phyloP scores from a whole-genome alignment of 2,113 vertebrate species.

The Galemys pyrenaicus region DNA sequence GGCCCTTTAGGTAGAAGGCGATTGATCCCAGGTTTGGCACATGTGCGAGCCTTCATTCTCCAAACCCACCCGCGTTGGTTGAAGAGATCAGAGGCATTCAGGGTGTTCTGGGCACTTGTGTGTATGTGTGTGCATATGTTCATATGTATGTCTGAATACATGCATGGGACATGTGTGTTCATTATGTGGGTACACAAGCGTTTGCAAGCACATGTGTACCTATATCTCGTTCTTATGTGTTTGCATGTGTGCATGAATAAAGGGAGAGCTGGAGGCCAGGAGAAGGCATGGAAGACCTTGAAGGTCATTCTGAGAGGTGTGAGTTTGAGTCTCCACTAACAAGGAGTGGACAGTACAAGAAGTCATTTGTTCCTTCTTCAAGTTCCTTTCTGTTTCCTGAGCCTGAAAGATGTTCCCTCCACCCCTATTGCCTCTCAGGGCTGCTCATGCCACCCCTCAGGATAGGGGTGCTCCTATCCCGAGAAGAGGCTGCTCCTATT shows the following conservation, averaged over 20 bases:
- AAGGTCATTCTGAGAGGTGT: not conserved
- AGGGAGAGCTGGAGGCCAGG: not conserved
- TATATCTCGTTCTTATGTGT: too few species aligned
- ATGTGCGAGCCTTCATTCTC: not conserved
- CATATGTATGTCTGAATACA: too few species aligned
- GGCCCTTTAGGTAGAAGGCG: not conserved
- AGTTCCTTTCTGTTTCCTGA: not conserved
- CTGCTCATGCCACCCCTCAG: not conserved
- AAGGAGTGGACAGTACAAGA: not conserved
- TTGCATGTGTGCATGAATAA: not conserved
- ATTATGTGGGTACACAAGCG: too few species aligned
- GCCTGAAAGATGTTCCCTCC: not conserved
- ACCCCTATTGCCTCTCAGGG: too few species aligned
- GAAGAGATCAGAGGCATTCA: not conserved
- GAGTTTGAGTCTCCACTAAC: not conserved
- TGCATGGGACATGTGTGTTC: too few species aligned
- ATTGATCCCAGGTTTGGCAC: not conserved
- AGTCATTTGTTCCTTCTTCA: not conserved
- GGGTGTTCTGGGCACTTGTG: not conserved
- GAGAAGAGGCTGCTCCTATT: not conserved
- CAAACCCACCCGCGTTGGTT: not conserved
- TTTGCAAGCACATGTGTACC: too few species aligned
- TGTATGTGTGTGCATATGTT: too few species aligned
- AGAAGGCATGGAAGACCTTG: not conserved
- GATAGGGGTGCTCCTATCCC: too few species aligned